phyloP scores from a whole-genome alignment of 2,113 vertebrate species.

The Phaethornis superciliosus region DNA sequence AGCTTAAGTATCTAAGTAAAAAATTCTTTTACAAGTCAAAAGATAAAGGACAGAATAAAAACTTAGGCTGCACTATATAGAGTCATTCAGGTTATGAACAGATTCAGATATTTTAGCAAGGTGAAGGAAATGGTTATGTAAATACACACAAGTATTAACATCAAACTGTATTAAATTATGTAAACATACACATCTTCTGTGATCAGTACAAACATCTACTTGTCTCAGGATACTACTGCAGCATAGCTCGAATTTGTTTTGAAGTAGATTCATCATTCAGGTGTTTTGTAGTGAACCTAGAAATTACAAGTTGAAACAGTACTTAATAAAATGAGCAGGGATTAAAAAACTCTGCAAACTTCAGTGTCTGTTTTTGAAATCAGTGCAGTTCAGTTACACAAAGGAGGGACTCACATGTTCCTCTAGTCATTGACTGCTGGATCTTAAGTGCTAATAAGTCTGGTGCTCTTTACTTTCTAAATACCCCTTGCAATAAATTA shows the following conservation, averaged over 20 bases:
- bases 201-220: conserved; percentile 91
- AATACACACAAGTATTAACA: conserved; percentile 95
- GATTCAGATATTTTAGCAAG: conserved; percentile 78
- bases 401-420: neutral
- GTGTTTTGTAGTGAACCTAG: conserved; percentile 98
- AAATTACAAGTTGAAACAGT: conserved; percentile 27
- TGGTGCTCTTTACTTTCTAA: neutral
- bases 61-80: conserved; percentile 77
- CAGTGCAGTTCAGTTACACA: neutral
- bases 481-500: neutral
- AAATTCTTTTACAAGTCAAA: conserved; percentile 62
- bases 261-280: conserved; percentile 98
- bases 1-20: conserved; percentile 65
- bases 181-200: conserved; percentile 99
- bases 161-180: conserved; percentile 98
- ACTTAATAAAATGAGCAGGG: neutral
- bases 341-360: neutral
- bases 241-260: conserved; percentile 97
- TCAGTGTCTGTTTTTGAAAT: neutral
- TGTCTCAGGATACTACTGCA: conserved; percentile 87
- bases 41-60: conserved; percentile 81
- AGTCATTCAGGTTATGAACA: conserved; percentile 80
- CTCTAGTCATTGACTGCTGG: neutral
- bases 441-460: neutral
- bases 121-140: conserved; percentile 87